These are phyloP conservation scores for Archips crataeganus DNA, from an alignment of 2,888 invertebrate genomes.

Conservation along the genomic window DNA sequence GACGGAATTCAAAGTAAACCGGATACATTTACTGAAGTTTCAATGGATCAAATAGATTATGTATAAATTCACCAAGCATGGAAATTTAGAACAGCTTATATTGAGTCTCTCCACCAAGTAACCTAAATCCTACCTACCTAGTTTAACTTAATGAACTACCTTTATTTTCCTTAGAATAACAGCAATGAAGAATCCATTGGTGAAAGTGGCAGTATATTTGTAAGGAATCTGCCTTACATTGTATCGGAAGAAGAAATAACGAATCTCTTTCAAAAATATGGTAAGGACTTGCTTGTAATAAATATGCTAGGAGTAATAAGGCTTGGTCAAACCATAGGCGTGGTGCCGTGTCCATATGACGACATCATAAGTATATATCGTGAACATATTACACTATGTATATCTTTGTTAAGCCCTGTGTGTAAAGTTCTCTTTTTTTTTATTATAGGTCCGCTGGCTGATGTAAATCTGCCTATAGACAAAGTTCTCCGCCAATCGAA, in stretches of 20 bases:
- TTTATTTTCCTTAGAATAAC: slow-evolving; percentile 13
- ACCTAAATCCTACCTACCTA: not conserved
- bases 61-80: too few species aligned
- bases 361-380: not conserved
- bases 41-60: too few species aligned
- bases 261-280: slow-evolving; percentile 93
- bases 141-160: not conserved
- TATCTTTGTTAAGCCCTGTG: too few species aligned
- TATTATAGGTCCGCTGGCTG: slow-evolving; percentile 91
- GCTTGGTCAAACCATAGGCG: not conserved
- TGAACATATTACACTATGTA: too few species aligned
- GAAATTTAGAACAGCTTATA: too few species aligned
- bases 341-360: not conserved
- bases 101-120: too few species aligned
- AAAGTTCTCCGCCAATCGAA: slow-evolving; percentile 92
- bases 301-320: not conserved
- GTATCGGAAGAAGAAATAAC: slow-evolving; percentile 94
- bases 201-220: slow-evolving; percentile 96
- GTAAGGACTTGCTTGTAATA: slow-evolving; percentile 69
- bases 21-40: too few species aligned
- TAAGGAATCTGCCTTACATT: slow-evolving; percentile 95
- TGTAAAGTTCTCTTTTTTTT: not conserved
- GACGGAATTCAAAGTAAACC: too few species aligned
- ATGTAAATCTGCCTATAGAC: slow-evolving; percentile 96
- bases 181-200: slow-evolving; percentile 91